Base-by-base conservation (phyloP, 37 sponge, comb jelly and placozoan genomes). In the Agelas oroides region DNA sequence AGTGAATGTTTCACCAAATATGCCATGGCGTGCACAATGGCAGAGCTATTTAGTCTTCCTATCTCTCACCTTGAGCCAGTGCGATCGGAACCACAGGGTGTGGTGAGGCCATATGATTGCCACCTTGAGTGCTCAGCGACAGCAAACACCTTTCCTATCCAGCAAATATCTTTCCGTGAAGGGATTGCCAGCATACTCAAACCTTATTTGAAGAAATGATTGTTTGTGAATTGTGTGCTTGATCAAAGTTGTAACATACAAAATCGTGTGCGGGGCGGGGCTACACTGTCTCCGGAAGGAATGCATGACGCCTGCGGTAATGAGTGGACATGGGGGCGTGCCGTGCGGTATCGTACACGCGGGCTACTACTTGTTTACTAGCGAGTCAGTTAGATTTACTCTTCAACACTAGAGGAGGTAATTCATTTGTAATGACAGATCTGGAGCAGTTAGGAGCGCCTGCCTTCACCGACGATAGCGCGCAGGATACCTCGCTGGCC, bases 1-100 rank as follows among this genome's bases (percentile, higher is more conserved):
- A 33, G 39, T 5, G 96, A 96, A 25, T 66, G 73, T 39, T 37
- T 88, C 55, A 96, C 96, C 55, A 96, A 96, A 39, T 96, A 90
- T 63, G 54, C 65, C 21, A 96, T 96, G 91, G 94, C 89, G 0
- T 37, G 54, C 37, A 58, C 57, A 37, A 96, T 96, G 75, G 96
- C 91, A 11, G 74, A 90, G 46, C 33, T 82, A 52, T 91, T 96
- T 57, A 72, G 65, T 20, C 64, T 93, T 19, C 61, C 68, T 18
- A 40, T 65, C 1, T 67, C 68, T 32, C 94, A 96, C 70, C 70
- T 96, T 18, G 79, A 82, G 18, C 77, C 92, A 54, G 89, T 79
- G 31, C 46, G 46, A 46, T 36, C 41, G 28, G 87, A 87, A 35
- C 78, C 96, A 19, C 70, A 78, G 34, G 90, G 89, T 1, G 77